phyloP scores from a whole-genome alignment of 1,140 invertebrate species.

The Tetragonula clypearis region DNA sequence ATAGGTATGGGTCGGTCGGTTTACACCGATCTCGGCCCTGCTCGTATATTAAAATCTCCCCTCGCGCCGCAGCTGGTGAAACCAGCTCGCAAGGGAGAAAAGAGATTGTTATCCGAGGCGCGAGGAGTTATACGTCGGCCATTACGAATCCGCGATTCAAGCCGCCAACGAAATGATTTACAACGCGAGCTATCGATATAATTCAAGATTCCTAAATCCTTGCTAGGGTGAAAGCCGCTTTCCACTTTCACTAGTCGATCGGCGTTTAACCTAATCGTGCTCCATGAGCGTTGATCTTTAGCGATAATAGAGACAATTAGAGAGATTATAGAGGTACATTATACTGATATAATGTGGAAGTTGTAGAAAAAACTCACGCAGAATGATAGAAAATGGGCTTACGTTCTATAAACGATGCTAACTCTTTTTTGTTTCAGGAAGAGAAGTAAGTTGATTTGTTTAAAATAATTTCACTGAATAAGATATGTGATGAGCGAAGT shows the following conservation, averaged over 20 bases:
- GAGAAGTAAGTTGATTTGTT: too few species aligned
- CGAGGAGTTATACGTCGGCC: slow-evolving; percentile 39
- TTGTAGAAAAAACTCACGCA: not conserved
- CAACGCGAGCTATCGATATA: not conserved
- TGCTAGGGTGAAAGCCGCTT: slow-evolving; percentile 35
- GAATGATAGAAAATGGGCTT: too few species aligned
- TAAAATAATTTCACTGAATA: too few species aligned
- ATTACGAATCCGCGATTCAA: slow-evolving; percentile 33
- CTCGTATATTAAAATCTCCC: slow-evolving; percentile 59
- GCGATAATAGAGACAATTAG: not conserved
- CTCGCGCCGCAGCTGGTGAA: slow-evolving; percentile 37
- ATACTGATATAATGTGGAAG: not conserved
- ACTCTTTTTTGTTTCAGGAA: too few species aligned
- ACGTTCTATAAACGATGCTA: too few species aligned
- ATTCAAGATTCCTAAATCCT: slow-evolving; percentile 18
- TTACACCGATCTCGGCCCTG: slow-evolving; percentile 18
- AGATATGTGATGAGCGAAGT: too few species aligned
- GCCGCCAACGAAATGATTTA: slow-evolving; percentile 41
- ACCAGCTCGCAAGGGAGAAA: slow-evolving; percentile 39
- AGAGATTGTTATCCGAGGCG: slow-evolving; percentile 58
- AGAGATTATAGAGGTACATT: not conserved
- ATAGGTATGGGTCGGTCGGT: slow-evolving; percentile 28
- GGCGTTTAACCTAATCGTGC: not conserved
- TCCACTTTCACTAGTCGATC: slow-evolving; percentile 24
- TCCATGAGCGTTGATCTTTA: not conserved